phyloP scores from a whole-genome alignment of 2,113 vertebrate genomes.

The Callipepla californica region DNA sequence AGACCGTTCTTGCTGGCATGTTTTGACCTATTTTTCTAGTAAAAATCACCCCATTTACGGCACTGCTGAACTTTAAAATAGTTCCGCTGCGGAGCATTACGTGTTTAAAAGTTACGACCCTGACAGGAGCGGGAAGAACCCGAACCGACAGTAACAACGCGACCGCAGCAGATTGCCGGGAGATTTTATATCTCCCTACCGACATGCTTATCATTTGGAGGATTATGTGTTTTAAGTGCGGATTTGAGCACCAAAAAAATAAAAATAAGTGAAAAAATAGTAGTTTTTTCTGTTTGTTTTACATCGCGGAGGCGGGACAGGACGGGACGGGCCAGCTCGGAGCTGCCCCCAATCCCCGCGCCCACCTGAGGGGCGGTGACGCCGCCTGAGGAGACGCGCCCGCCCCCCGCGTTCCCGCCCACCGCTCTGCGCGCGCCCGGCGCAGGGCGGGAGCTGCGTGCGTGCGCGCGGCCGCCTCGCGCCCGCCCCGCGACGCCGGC shows the following conservation, averaged over 20 bases:
- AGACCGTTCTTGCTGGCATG: constrained; percentile 15
- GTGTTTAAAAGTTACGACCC: background rate
- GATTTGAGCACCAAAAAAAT: background rate
- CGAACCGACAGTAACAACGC: background rate
- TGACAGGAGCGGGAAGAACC: background rate
- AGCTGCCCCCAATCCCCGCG: background rate
- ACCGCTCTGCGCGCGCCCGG: too few species aligned
- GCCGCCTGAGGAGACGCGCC: background rate
- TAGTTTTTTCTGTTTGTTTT: background rate
- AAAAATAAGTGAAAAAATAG: background rate
- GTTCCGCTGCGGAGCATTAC: accelerated
- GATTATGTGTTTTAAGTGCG: background rate
- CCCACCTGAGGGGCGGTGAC: background rate
- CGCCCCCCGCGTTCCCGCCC: too few species aligned
- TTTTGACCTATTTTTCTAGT: constrained; percentile 48
- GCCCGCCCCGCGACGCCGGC: too few species aligned
- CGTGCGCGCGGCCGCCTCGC: too few species aligned
- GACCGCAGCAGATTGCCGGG: background rate
- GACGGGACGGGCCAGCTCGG: too few species aligned
- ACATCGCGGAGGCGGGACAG: background rate
- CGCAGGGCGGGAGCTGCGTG: too few species aligned
- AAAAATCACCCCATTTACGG: constrained; percentile 44
- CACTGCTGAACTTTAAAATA: background rate
- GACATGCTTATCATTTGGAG: background rate
- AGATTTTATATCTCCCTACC: background rate